phyloP scores from a whole-genome alignment of 1,140 invertebrate genomes.

The Drosophila yakuba region DNA sequence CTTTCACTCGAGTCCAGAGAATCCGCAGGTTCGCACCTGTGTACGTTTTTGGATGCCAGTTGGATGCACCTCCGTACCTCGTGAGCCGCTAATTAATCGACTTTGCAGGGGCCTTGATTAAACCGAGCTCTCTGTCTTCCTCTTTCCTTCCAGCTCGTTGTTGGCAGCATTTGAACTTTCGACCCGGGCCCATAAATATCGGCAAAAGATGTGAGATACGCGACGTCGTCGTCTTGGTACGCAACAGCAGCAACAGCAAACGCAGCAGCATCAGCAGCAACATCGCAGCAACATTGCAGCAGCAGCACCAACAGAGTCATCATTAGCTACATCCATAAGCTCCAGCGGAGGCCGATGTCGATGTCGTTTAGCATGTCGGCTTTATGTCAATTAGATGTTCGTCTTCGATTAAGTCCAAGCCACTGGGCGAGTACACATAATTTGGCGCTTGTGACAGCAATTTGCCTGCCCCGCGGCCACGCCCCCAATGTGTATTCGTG shows the following conservation, averaged over 20 bases:
- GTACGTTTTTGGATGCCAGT: slow-evolving; percentile 22
- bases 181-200: slow-evolving; percentile 74
- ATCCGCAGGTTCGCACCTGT: slow-evolving; percentile 34
- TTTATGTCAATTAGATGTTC: slow-evolving; percentile 83
- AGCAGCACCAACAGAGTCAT: slow-evolving; percentile 38
- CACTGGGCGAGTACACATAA: slow-evolving; percentile 70
- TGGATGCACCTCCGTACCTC: slow-evolving; percentile 4
- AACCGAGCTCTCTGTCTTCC: slow-evolving; percentile 35
- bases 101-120: slow-evolving; percentile 65
- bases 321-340: slow-evolving; percentile 49
- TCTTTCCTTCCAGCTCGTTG: slow-evolving; percentile 5
- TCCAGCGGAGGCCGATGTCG: slow-evolving; percentile 38
- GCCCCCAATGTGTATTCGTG: slow-evolving; percentile 3
- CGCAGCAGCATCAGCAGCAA: background rate
- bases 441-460: slow-evolving; percentile 79
- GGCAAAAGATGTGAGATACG: slow-evolving; percentile 73
- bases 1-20: slow-evolving; percentile 37
- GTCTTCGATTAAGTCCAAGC: slow-evolving; percentile 71
- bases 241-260: background rate
- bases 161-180: slow-evolving; percentile 66
- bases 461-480: slow-evolving; percentile 48
- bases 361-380: slow-evolving; percentile 77
- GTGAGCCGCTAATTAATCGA: slow-evolving; percentile 75
- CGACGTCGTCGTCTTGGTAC: slow-evolving; percentile 42
- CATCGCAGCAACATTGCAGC: slow-evolving; percentile 1